Percentiles rank a stretch among this genome's conserved stretches.
These are phyloP conservation scores for Esox masquinongy DNA, from an alignment of 2,797 vertebrate genomes.

Conservation along the genomic window DNA sequence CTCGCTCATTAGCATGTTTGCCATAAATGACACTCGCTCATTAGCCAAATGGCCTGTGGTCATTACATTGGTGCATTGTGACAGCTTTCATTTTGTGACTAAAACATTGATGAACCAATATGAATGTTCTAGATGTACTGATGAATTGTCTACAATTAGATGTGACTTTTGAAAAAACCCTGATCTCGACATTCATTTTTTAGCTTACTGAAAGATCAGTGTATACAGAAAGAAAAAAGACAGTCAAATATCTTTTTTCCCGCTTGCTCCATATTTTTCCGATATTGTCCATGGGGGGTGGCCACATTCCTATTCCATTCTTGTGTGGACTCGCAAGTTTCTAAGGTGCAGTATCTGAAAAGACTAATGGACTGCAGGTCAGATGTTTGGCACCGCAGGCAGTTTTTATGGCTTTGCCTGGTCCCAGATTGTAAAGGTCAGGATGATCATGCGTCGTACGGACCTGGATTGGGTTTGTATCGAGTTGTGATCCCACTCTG, in stretches of 20 bases:
- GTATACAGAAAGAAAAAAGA: neutral
- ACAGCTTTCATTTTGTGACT: neutral
- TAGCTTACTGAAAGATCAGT: neutral
- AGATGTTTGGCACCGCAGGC: constrained; percentile 25
- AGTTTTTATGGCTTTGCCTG: constrained; percentile 25
- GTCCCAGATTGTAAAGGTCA: constrained; percentile 18
- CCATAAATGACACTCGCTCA: neutral
- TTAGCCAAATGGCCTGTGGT: neutral
- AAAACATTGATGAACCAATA: neutral
- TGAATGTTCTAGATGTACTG: neutral
- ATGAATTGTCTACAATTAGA: neutral
- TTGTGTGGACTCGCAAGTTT: constrained; percentile 50
- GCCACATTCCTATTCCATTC: constrained; percentile 57
- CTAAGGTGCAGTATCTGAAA: constrained; percentile 26
- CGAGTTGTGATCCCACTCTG: neutral
- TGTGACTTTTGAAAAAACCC: neutral
- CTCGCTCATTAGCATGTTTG: neutral
- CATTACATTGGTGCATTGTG: constrained; percentile 11
- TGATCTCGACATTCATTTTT: neutral
- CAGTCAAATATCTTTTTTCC: neutral
- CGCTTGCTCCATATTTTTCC: neutral
- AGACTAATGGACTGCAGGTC: constrained; percentile 40
- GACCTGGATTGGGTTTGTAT: neutral
- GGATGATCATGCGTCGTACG: constrained; percentile 9
- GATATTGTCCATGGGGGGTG: constrained; percentile 41